Conservation (phyloP, 1,140 invertebrate genomes). For the Medauroidea extradentata region DNA sequence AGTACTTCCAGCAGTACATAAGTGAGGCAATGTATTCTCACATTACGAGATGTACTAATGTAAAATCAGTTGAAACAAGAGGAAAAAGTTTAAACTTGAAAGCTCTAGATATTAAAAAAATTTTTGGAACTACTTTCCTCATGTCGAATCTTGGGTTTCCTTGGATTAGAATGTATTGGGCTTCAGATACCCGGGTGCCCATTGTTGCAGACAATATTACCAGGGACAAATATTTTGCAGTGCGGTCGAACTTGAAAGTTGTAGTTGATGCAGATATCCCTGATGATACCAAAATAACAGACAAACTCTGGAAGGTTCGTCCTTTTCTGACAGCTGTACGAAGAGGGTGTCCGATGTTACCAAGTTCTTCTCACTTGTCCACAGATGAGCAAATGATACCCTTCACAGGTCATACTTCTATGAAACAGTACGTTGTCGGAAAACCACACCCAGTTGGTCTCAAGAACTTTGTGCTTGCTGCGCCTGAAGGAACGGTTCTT, state of each 20-base stretch:
- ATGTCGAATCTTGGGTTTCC: not conserved
- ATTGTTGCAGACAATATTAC: conserved; percentile 3
- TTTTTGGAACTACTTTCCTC: too few relatives aligned
- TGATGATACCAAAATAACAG: conserved; percentile 5
- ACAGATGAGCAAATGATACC: conserved; percentile 23
- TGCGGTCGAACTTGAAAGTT: conserved; percentile 5
- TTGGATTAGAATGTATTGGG: conserved; percentile 12
- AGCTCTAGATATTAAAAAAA: too few relatives aligned
- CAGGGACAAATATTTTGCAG: conserved; percentile 10
- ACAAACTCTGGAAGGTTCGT: conserved; percentile 18
- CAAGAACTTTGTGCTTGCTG: conserved; percentile 19
- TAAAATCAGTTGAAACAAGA: too few relatives aligned
- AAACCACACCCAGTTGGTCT: conserved; percentile 21
- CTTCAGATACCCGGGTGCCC: not conserved
- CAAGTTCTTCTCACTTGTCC: conserved; percentile 2
- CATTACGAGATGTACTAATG: too few relatives aligned
- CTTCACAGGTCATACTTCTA: conserved; percentile 3
- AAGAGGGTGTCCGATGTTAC: conserved; percentile 9
- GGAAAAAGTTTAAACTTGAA: too few relatives aligned
- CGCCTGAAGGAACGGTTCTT: conserved; percentile 14
- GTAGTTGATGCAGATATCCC: conserved; percentile 4
- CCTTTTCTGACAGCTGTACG: conserved; percentile 11
- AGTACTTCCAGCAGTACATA: too few relatives aligned
- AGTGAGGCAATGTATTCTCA: too few relatives aligned
- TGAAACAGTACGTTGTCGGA: conserved; percentile 9